phyloP scores from a whole-genome alignment of 2,888 invertebrate species.

The Stenolophus ochropezus region DNA sequence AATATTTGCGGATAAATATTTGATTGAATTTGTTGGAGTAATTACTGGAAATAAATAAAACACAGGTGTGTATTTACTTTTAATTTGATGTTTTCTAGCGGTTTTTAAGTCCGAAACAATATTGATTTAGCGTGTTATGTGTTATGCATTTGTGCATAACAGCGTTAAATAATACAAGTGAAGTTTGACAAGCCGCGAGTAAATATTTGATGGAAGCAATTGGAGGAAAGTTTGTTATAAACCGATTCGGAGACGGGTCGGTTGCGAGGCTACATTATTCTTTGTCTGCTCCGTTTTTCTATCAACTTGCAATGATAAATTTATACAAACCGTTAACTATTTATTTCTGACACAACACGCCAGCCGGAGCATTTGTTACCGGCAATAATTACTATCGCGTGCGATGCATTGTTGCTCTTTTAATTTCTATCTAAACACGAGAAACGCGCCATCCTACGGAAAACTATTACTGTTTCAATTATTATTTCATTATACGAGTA shows the following conservation, averaged over 20 bases:
- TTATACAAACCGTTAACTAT: constrained; percentile 32
- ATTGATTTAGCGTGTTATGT: neutral
- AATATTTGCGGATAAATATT: neutral
- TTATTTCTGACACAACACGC: constrained; percentile 19
- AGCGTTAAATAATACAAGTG: neutral
- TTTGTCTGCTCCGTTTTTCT: constrained; percentile 25
- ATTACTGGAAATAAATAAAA: neutral
- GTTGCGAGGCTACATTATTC: constrained; percentile 17
- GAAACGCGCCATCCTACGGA: neutral
- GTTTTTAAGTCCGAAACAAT: neutral
- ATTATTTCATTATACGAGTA: neutral
- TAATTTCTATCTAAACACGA: constrained; percentile 3
- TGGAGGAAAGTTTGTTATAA: constrained; percentile 15
- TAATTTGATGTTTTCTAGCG: neutral
- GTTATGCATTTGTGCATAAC: neutral
- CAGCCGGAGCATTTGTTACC: constrained; percentile 3
- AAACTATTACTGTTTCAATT: neutral
- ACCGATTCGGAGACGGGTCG: constrained; percentile 6
- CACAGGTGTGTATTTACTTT: neutral
- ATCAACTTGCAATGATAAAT: constrained; percentile 33
- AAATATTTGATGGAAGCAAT: constrained; percentile 25
- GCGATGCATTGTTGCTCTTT: constrained; percentile 7
- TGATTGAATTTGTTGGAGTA: neutral
- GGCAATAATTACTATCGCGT: constrained; percentile 29
- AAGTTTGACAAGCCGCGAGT: neutral